Evolutionary conservation across 2,113 vertebrate genomes (phyloP), one percentile per base, ranked within the genome.

Genomic region (Oxyruncus cristatus): DNA sequence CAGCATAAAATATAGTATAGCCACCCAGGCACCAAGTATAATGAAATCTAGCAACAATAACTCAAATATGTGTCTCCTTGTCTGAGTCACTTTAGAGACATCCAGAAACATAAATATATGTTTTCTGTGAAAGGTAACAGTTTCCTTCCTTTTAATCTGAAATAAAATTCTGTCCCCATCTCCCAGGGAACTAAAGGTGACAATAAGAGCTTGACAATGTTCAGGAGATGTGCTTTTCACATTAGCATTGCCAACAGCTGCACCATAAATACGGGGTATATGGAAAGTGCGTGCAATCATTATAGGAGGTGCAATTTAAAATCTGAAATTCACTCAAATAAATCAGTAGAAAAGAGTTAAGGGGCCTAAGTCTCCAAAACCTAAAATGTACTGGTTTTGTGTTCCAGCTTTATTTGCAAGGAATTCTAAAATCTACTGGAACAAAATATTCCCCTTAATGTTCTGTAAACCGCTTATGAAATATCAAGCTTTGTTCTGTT

Each of bases 21-120:
- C 84, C 93, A 96, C 93, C 88, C 83, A 92, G 93, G 95, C 96
- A 94, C 92, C 92, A 95, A 81, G 92, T 37, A 92, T 95, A 96
- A 97, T 96, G 95, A 95, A 97, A 96, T 92, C 88, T 89, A 96
- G 92, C 66, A 94, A 96, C 92, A 96, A 95, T 96, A 97, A 96
- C 84, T 97, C 96, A 97, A 85, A 94, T 94, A 87, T 50, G 92
- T 92, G 93, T 96, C 96, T 95, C 88, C 88, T 95, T 94, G 92
- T 95, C 96, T 92, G 95, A 97, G 92, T 95, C 96, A 97, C 83
- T 96, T 97, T 93, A 92, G 96, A 96, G 95, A 96, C 92, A 96
- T 85, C 86, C 83, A 81, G 95, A 95, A 96, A 95, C 96, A 96
- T 97, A 96, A 97, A 97, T 96, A 97, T 85, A 94, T 91, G 95